Evolutionary conservation across 2,797 vertebrate species (phyloP), one percentile per base, ranked within the genome.

Genomic region (Ara ararauna): DNA sequence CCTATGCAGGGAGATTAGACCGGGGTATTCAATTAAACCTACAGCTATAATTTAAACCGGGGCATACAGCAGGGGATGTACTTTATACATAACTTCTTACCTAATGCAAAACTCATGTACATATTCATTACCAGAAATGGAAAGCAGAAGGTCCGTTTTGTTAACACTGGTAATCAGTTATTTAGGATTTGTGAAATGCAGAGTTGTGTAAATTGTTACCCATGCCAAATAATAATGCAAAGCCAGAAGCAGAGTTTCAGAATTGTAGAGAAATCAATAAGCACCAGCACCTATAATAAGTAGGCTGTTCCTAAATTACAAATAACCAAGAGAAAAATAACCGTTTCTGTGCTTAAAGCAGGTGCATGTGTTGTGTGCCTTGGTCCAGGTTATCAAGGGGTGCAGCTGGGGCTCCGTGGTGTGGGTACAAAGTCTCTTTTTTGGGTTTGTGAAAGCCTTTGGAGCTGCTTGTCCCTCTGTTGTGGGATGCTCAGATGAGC

Each of bases 151-250:
- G 85, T 93, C 51, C 0, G 0, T 78, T 96, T 90, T 80, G 56
- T 91, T 90, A 94, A 89, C 86, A 26, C 36, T 67, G 42, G 34
- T 95, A 53, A 96, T 84, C 56, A 78, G 29, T 80, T 86, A 89
- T 73, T 89, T 81, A 90, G 22, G 79, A 66, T 66, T 83, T 85
- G 72, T 56, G 68, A 93, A 77, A 74, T 32, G 53, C 34, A 30
- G 34, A 78, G 58, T 66, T 2, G 1, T 56, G 22, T 72, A 50
- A 83, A 87, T 89, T 53, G 70, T 81, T 74, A 56, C 40, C 13
- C 19, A 5, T 1, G 2, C 47, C 8, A 4, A 4, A 76, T 40
- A 84, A 71, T 61, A 73, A 80, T 21, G 44, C 47, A 48, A 64
- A 90, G 32, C 71, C 51, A 87, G 82, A 74, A 84, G 54, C 10